Evolutionary conservation across 2,113 vertebrate species (phyloP), one percentile per base, ranked within the genome.

Genomic region (Poeciliopsis occidentalis): DNA sequence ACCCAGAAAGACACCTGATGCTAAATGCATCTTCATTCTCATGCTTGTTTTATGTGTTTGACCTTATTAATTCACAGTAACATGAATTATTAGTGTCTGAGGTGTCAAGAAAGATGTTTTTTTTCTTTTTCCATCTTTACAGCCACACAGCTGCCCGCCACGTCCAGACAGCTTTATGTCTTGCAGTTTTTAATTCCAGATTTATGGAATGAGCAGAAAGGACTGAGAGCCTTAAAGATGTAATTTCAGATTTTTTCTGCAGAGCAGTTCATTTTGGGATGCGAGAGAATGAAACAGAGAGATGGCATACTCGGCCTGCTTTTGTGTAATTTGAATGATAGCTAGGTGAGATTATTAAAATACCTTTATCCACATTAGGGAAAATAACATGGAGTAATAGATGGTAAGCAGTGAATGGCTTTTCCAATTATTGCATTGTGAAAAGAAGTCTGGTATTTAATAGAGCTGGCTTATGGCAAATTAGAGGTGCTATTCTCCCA

Each of bases 401-500:
- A 89, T 93, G 88, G 92, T 90, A 91, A 94, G 91, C 83, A 86
- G 81, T 92, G 92, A 94, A 94, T 95, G 92, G 95, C 93, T 95
- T 95, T 93, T 94, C 93, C 93, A 93, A 95, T 95, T 95, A 95
- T 95, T 93, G 95, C 94, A 93, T 89, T 93, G 95, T 95, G 94
- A 96, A 95, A 96, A 41, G 94, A 94, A 95, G 95, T 94, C 92
- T 92, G 94, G 93, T 95, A 94, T 82, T 95, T 95, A 96, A 95
- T 94, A 95, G 96, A 92, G 69, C 92, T 91, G 95, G 95, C 95
- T 94, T 95, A 92, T 61, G 88, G 95, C 95, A 95, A 95, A 96
- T 96, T 95, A 96, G 95, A 94, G 90, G 90, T 92, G 93, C 94
- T 95, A 95, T 94, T 95, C 88, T 89, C 86, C 93, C 86, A 29